Base-by-base conservation (phyloP, 2,113 vertebrate species). In the Ciconia maguari region DNA sequence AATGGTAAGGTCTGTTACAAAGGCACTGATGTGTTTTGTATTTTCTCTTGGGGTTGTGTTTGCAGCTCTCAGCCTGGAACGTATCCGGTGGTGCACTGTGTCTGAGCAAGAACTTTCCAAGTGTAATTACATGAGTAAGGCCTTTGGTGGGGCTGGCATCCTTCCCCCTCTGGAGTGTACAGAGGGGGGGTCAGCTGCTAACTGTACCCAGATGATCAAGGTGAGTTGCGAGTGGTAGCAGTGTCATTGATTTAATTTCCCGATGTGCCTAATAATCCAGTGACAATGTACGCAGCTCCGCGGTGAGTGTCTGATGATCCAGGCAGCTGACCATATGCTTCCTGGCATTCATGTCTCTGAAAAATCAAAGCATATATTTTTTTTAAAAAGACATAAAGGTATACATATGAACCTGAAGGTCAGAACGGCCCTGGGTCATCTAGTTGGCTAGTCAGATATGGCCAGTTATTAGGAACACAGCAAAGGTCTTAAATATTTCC, bases 11-110 rank as follows among this genome's bases (percentile, higher is more conserved):
- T 74, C 44, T 86, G 68, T 38, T 78, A 18, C 4, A 81, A 84
- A 78, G 55, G 55, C 66, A 64, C 38, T 5, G 26, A 25, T 77
- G 42, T 41, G 19, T 70, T 83, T 46, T 91, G 18, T 38, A 19
- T 38, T 62, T 76, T 88, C 68, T 87, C 32, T 72, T 46, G 71
- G 27, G 61, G n/a, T 55, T 90, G 80, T 93, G 49, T 83, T 81
- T 76, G 20, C 96, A 99, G 99, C 78, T 21, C 95, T 96, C 1
- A 8, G 98, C 19, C 94, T 98, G 93, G 96, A 83, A 52, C 97
- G 65, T 64, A 66, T 99, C 92, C 98, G 96, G 20, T 99, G 99
- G 99, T 99, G 99, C 95, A 98, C 98, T 8, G 91, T 98, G 92
- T 99, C 99, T 2, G 70, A 98, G 1, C 30, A 60, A 0, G 99